phyloP scores from a whole-genome alignment of 2,888 invertebrate genomes.

The Palloptera scutellata region DNA sequence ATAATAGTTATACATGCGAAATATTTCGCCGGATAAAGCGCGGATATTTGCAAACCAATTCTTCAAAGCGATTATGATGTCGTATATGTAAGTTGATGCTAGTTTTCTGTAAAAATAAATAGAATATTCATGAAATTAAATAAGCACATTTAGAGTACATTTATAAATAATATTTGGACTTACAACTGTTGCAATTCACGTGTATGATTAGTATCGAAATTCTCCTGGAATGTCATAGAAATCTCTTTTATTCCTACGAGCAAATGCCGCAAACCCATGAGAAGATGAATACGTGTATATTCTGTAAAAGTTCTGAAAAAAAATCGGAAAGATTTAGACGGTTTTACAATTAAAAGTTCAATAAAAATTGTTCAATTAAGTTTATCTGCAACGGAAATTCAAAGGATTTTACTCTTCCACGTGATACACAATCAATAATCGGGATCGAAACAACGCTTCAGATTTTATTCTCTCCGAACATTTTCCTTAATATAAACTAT shows the following conservation, averaged over 20 bases:
- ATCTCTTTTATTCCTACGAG: constrained; percentile 44
- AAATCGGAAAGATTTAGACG: not conserved
- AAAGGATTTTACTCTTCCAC: too few relatives aligned
- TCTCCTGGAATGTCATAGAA: constrained; percentile 42
- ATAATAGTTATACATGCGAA: constrained; percentile 44
- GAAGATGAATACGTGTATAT: constrained; percentile 37
- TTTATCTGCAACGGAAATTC: too few relatives aligned
- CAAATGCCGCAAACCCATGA: constrained; percentile 43
- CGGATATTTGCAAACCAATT: constrained; percentile 42
- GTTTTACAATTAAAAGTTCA: not conserved
- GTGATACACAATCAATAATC: not conserved
- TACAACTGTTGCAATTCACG: constrained; percentile 45
- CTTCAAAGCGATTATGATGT: constrained; percentile 38
- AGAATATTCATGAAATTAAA: too few relatives aligned
- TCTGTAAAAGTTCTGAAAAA: constrained; percentile 35
- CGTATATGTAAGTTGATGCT: constrained; percentile 40
- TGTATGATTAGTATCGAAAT: constrained; percentile 44
- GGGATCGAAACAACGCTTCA: too few relatives aligned
- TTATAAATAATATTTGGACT: constrained; percentile 11
- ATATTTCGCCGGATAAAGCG: constrained; percentile 32
- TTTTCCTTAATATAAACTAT: too few relatives aligned
- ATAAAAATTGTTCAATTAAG: too few relatives aligned
- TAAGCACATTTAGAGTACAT: not conserved
- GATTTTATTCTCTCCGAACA: too few relatives aligned
- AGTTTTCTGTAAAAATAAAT: constrained; percentile 34